phyloP scores from a whole-genome alignment of 2,113 vertebrate genomes.

The Lasiurus cinereus region DNA sequence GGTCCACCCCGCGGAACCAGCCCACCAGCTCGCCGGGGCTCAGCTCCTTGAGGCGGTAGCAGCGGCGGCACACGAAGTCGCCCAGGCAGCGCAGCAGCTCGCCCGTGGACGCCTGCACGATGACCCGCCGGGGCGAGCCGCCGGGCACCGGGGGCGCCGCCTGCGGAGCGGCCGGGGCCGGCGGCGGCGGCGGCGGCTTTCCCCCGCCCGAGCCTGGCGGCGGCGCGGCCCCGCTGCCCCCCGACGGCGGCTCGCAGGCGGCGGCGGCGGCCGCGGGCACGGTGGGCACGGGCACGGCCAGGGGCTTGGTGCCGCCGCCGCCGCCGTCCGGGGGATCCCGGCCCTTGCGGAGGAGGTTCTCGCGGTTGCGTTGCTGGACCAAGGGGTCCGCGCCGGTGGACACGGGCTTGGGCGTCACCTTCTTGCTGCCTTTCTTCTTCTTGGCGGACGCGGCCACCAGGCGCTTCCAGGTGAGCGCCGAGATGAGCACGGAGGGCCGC shows the following conservation, averaged over 20 bases:
- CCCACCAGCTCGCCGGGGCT: slow-evolving; percentile 94
- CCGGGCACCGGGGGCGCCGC: slow-evolving; percentile 80
- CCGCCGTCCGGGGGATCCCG: slow-evolving; percentile 82
- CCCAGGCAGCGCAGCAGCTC: slow-evolving; percentile 97
- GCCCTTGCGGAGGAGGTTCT: slow-evolving; percentile 87
- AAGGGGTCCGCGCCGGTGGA: slow-evolving; percentile 85
- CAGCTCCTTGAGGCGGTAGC: slow-evolving; percentile 94
- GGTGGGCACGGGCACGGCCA: slow-evolving; percentile 91
- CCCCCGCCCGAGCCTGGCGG: slow-evolving; percentile 83
- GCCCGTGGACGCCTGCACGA: slow-evolving; percentile 97
- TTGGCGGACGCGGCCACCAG: slow-evolving; percentile 93
- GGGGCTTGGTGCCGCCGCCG: slow-evolving; percentile 79
- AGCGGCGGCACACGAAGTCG: slow-evolving; percentile 96
- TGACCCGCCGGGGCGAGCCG: slow-evolving; percentile 92
- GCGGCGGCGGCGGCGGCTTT: slow-evolving; percentile 83
- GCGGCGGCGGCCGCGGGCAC: slow-evolving; percentile 85
- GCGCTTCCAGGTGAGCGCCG: slow-evolving; percentile 94
- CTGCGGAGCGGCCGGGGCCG: slow-evolving; percentile 84
- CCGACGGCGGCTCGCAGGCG: slow-evolving; percentile 80
- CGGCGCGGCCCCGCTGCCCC: slow-evolving; percentile 83
- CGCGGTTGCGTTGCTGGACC: slow-evolving; percentile 90
- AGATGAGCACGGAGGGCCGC: slow-evolving; percentile 93
- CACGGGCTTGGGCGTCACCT: slow-evolving; percentile 93
- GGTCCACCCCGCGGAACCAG: slow-evolving; percentile 98
- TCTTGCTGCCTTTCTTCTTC: slow-evolving; percentile 94